phyloP scores from a whole-genome alignment of 2,113 vertebrate genomes.

The Semicossyphus pulcher region DNA sequence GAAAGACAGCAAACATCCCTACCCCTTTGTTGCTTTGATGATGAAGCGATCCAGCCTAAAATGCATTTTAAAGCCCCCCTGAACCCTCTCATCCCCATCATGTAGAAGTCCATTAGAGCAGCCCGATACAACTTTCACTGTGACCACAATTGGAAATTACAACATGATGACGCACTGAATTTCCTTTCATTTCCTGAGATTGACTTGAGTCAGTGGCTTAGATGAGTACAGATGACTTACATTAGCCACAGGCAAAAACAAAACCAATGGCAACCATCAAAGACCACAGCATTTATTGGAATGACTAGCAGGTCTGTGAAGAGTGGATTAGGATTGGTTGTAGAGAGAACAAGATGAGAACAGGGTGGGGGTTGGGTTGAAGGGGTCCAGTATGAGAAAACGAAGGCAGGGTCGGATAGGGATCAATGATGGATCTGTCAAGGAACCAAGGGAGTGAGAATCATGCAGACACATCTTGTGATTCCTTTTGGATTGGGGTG shows the following conservation, averaged over 20 bases:
- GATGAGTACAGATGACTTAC: not conserved
- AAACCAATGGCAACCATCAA: too few species aligned
- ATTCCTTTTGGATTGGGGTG: too few species aligned
- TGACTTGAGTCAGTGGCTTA: not conserved
- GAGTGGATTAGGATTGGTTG: not conserved
- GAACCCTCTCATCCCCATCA: not conserved
- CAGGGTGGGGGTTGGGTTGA: not conserved
- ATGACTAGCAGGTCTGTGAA: not conserved
- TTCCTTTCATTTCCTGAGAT: constrained; percentile 1
- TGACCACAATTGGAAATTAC: constrained; percentile 9
- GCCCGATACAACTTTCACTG: not conserved
- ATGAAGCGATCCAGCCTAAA: not conserved
- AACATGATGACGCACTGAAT: not conserved
- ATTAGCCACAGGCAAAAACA: not conserved
- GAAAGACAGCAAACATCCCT: not conserved
- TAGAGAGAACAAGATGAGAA: not conserved
- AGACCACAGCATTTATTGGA: not conserved
- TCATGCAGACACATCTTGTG: too few species aligned
- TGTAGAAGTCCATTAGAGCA: constrained; percentile 18
- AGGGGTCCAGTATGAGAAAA: not conserved
- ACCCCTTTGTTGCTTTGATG: not conserved
- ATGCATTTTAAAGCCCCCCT: constrained; percentile 9
- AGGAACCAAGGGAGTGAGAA: not conserved
- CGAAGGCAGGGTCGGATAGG: not conserved
- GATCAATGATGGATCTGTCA: not conserved